Evolutionary conservation across 2,888 invertebrate species (phyloP).

Genomic region (Eledona agricola): DNA sequence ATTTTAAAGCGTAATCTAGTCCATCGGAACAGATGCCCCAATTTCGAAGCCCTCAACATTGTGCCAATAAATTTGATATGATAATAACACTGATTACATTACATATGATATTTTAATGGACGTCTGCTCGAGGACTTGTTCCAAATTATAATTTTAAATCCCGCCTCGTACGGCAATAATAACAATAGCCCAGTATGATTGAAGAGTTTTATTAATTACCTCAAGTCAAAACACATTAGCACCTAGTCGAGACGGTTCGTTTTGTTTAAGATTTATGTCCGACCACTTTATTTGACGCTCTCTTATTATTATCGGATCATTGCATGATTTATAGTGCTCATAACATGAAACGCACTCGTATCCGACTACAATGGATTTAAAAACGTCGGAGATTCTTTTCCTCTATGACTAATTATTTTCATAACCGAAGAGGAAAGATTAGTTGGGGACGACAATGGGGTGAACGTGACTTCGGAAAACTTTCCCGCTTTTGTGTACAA

Average conservation of each 20-base stretch:
- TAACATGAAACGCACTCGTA: conserved; percentile 16
- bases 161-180: conserved; percentile 3
- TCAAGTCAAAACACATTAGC: conserved; percentile 34
- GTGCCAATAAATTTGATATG: conserved; percentile 18
- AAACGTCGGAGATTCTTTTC: conserved; percentile 7
- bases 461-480: too few species aligned
- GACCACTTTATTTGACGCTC: conserved; percentile 29
- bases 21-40: not conserved
- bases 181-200: conserved; percentile 24
- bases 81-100: conserved; percentile 19
- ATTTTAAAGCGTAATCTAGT: too few species aligned
- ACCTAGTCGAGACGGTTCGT: conserved; percentile 26
- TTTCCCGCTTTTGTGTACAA: too few species aligned
- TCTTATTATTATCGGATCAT: conserved; percentile 32
- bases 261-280: conserved; percentile 32
- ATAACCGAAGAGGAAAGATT: too few species aligned
- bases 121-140: conserved; percentile 10
- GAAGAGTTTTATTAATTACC: conserved; percentile 34
- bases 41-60: conserved; percentile 1
- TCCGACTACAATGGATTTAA: conserved; percentile 25
- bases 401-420: conserved; percentile 23
- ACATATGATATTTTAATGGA: conserved; percentile 22
- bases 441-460: too few species aligned
- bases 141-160: conserved; percentile 29
- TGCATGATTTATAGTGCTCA: conserved; percentile 29